Base-by-base conservation (phyloP, 2,797 vertebrate species). In the Neosalanx taihuensis region DNA sequence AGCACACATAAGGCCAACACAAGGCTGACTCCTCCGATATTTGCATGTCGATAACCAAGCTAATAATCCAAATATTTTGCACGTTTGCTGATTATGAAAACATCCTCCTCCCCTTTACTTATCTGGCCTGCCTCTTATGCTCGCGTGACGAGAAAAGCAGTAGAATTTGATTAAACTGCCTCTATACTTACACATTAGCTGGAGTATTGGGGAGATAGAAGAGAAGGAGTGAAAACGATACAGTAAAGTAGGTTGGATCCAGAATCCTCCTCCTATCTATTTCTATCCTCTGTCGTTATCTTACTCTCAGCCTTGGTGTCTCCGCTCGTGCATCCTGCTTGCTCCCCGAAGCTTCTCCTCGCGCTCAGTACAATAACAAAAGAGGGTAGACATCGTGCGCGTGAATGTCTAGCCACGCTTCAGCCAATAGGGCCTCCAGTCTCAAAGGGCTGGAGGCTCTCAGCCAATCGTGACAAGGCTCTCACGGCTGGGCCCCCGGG, bases 351-450 rank as follows among this genome's bases (percentile, higher is more conserved):
- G 74, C 79, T 74, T 86, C 84, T 77, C 73, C 85, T 83, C 79
- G 81, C 78, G 81, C 86, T 90, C 80, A 80, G 83, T 84, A 86
- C 89, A 91, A 89, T 78, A 92, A 93, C 91, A 91, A 91, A 92
- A 92, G 90, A 83, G 72, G 79, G 74, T 82, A 87, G 87, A 89
- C 88, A 82, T 83, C 83, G 88, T 86, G 85, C 82, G 85, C 84
- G 88, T 89, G 86, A 81, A 79, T 77, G 86, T 89, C 90, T 87
- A 85, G 76, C 37, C 83, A 71, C 20, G 37, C 76, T 30, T 62
- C 62, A 81, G 72, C 92, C 92, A 94, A 94, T 93, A 0, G 61
- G 35, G 3, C 26, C 4, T 0, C 17, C 5, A 58, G 59, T 83
- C 70, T 71, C 76, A 75, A 17, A 64, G 73, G 49, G 26, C 26